Base-by-base conservation (phyloP, 2,888 invertebrate species). In the Cheilosia impressa region DNA sequence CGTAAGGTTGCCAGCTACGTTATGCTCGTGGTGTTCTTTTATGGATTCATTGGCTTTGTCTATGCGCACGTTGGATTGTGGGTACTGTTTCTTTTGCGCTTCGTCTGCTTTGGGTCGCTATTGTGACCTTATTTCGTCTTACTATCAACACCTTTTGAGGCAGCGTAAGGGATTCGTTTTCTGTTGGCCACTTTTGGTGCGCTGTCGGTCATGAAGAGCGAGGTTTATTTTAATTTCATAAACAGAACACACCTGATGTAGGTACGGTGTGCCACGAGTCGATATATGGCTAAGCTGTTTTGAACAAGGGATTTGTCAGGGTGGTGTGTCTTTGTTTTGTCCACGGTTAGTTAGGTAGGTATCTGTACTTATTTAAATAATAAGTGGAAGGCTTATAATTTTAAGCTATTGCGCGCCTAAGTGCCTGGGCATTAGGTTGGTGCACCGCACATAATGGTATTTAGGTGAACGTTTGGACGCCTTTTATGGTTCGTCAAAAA, bases 11-110 rank as follows among this genome's bases (percentile, higher is more conserved):
- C 60, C 7, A 22, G 9, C 17, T 22, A 13, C 4, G 15, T 3
- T 15, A 9, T 31, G 27, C 52, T 53, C 6, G 27, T 62, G 38
- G 68, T 43, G 55, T 55, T 78, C 76, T 73, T 78, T 83, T 83
- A 73, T 83, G 83, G 83, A 78, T 83, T 83, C 83, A 19, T 75
- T 66, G 71, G 66, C 55, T 82, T 77, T 55, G 77, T 53, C 50
- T 53, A 60, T 72, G 24, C 13, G 45, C 5, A 22, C 10, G 38
- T 6, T 55, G 57, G 22, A 47, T 27, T 31, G 10, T 7, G n/a
- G 10, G 19, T 41, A 9, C 47, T 9, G 0, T 31, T 31, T 31
- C 9, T 68, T 53, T 24, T 45, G 22, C 43, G n/a, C 19, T 22
- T 45, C 27, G 41, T 52, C 41, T 52, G 17, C 50, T 55, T 22